Evolutionary conservation across 1,140 invertebrate genomes (phyloP), one percentile per base, ranked within the genome.

Genomic region (Drosophila sp.): DNA sequence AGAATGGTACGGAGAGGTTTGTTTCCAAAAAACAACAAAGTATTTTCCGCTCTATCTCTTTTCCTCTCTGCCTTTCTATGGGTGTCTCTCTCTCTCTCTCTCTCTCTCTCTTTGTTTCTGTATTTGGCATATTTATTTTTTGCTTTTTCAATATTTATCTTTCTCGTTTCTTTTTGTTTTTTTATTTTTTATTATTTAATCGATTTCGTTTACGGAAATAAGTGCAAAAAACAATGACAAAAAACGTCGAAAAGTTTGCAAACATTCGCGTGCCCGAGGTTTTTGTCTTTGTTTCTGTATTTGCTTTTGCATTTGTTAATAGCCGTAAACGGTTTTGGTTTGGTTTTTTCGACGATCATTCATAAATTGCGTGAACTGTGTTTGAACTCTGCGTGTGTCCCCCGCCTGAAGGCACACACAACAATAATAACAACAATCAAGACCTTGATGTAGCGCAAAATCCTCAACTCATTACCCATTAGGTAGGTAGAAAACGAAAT

Each of bases 171-270:
- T 54, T 70, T 64, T 76, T 63, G 65, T 70, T 73, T 73, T 57
- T 56, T 70, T 68, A 62, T 35, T 30, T 55, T 67, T 64, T 79
- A 78, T 86, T 86, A 86, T 85, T 86, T 83, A 82, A 86, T 86
- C 85, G 83, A 86, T 72, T 78, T 72, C 82, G 75, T 85, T 85
- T 85, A 78, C 82, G 82, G 83, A 85, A 85, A 85, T 86, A 60
- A 41, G 70, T 27, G 17, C 44, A 50, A 55, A 72, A 66, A 63
- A 57, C 29, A 57, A 23, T 32, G 11, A 7, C 7, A 41, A 27
- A 29, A 57, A 55, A 78, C 60, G 66, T 54, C 54, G 56, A 78
- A 72, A 80, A 61, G 41, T 78, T 80, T 75, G 80, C 80, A 70
- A 85, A 82, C 72, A 83, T 77, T 76, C 74, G 73, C 74, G 41